Percentiles rank a stretch among this genome's conserved stretches.
Conservation (phyloP, 30 jellyfish, hydroid and myxozoan genomes). For the Aurelia sp. region DNA sequence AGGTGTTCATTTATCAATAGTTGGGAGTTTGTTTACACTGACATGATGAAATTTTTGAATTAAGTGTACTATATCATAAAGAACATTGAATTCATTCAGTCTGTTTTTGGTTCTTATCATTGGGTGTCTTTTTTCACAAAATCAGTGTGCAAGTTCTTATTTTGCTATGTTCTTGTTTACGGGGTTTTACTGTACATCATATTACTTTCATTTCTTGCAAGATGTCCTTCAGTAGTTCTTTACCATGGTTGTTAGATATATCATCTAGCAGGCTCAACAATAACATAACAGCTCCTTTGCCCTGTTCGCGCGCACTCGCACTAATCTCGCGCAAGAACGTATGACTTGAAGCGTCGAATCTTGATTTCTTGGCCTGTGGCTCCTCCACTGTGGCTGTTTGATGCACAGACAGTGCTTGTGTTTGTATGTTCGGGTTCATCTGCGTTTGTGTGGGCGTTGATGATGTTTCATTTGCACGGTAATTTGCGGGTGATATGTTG, state of each 20-base stretch:
- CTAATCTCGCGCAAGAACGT: constrained; percentile 56
- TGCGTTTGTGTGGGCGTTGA: not conserved
- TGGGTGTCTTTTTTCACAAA: too few relatives aligned
- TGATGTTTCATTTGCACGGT: not conserved
- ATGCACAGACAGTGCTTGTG: not conserved
- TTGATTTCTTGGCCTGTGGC: constrained; percentile 31
- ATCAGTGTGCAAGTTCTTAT: too few relatives aligned
- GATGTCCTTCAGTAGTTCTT: constrained; percentile 52
- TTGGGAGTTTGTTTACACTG: too few relatives aligned
- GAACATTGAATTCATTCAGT: too few relatives aligned
- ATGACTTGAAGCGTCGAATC: constrained; percentile 47
- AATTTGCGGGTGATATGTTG: not conserved
- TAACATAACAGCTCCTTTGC: constrained; percentile 69
- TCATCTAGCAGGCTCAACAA: constrained; percentile 54
- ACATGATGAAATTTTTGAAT: too few relatives aligned
- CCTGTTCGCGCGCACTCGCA: constrained; percentile 75
- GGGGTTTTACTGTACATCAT: too few relatives aligned
- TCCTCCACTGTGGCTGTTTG: constrained; percentile 1
- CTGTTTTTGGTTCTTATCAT: too few relatives aligned
- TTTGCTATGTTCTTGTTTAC: too few relatives aligned
- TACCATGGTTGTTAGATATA: constrained; percentile 44
- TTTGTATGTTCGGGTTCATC: not conserved
- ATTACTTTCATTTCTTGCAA: constrained; percentile 64
- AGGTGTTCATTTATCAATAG: too few relatives aligned
- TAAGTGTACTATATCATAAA: too few relatives aligned